phyloP scores from a whole-genome alignment of 2,113 vertebrate genomes.

The Amphiprion ocellaris region DNA sequence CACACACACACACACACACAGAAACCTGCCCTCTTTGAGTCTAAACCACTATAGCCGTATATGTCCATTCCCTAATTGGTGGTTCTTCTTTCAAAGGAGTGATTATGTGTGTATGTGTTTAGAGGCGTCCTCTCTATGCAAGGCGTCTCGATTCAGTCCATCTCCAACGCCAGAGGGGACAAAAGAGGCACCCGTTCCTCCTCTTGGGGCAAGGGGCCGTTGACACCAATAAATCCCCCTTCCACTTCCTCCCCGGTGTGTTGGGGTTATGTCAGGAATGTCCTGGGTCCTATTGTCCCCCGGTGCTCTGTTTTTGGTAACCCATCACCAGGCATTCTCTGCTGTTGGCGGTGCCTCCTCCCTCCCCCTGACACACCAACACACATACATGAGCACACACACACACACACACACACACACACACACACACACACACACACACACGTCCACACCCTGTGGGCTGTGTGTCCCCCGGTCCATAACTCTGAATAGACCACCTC shows the following conservation, averaged over 20 bases:
- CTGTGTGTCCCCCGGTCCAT: conserved; percentile 76
- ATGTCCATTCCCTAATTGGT: conserved; percentile 82
- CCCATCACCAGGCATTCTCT: conserved; percentile 82
- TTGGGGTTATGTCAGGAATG: conserved; percentile 86
- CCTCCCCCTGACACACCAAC: conserved; percentile 69
- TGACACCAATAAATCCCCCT: conserved; percentile 85
- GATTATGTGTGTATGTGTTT: conserved; percentile 79
- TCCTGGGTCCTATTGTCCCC: conserved; percentile 82
- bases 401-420: conserved; percentile 59
- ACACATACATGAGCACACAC: conserved; percentile 59
- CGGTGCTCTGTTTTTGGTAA: conserved; percentile 83
- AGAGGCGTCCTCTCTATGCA: conserved; percentile 73
- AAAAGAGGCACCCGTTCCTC: conserved; percentile 82
- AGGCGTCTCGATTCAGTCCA: conserved; percentile 81
- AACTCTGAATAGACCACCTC: conserved; percentile 84
- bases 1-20: conserved; percentile 49
- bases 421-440: conserved; percentile 41
- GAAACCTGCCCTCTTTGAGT: conserved; percentile 52
- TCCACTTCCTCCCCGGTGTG: conserved; percentile 83
- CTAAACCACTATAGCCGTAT: conserved; percentile 64
- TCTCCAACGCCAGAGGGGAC: conserved; percentile 79
- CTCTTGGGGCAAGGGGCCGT: conserved; percentile 75
- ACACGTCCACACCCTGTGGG: conserved; percentile 63
- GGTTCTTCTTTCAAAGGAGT: conserved; percentile 78
- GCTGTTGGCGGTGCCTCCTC: conserved; percentile 65